phyloP scores from a whole-genome alignment of 2,797 vertebrate genomes.

The Nasua narica region DNA sequence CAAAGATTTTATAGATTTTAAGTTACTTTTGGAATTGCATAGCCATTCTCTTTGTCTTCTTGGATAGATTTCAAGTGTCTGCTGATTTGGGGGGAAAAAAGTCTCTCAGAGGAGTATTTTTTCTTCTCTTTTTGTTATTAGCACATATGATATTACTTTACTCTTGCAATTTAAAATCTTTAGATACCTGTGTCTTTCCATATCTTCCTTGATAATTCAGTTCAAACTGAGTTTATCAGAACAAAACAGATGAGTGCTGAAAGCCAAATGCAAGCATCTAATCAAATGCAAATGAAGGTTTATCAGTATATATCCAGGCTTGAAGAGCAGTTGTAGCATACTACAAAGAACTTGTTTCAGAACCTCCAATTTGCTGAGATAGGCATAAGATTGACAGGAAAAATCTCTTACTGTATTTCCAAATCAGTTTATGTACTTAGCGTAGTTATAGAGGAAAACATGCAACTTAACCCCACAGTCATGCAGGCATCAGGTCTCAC shows the following conservation, averaged over 20 bases:
- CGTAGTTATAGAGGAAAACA: background rate
- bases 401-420: background rate
- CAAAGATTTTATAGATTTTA: background rate
- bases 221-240: background rate
- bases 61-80: background rate
- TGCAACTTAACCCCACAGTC: background rate
- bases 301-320: background rate
- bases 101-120: background rate
- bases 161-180: background rate
- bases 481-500: background rate
- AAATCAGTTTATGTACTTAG: background rate
- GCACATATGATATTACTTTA: background rate
- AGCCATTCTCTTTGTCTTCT: background rate
- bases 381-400: background rate
- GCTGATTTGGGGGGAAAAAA: background rate
- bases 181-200: background rate
- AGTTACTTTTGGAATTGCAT: background rate
- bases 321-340: background rate
- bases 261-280: background rate
- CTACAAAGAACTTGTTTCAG: background rate
- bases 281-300: background rate
- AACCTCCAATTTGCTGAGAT: background rate
- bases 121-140: background rate
- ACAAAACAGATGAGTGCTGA: background rate
- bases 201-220: background rate